These are phyloP conservation scores for Irena cyanogastra DNA, from an alignment of 2,113 vertebrate species.

Conservation along the genomic window DNA sequence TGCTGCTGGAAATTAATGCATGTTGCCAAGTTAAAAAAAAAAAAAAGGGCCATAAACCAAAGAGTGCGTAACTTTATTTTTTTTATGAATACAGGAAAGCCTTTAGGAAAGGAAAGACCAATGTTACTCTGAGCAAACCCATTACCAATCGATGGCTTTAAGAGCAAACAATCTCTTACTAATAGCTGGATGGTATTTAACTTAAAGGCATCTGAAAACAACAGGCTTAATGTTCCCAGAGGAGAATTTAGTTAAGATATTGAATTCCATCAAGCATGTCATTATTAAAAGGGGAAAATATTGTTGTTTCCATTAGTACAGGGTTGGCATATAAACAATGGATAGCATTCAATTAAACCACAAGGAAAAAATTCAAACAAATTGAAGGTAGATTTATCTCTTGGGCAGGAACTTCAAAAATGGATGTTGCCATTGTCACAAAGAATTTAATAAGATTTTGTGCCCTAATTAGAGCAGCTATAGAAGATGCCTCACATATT, in stretches of 20 bases:
- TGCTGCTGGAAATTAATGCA: neutral
- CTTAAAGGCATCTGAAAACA: constrained; percentile 7
- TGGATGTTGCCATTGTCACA: neutral
- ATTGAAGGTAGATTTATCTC: neutral
- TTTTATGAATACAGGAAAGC: neutral
- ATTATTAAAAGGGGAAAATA: constrained; percentile 43
- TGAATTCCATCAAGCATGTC: constrained; percentile 10
- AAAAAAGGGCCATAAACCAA: neutral
- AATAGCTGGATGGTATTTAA: constrained; percentile 28
- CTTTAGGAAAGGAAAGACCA: constrained; percentile 11
- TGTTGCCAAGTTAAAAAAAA: neutral
- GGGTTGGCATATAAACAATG: neutral
- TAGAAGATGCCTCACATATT: neutral
- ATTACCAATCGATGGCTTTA: constrained; percentile 13
- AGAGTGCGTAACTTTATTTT: neutral
- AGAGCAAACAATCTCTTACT: neutral
- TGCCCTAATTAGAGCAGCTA: constrained; percentile 5
- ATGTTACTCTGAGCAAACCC: neutral
- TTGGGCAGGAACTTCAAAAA: neutral
- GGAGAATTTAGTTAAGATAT: constrained; percentile 21
- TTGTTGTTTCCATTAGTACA: constrained; percentile 23
- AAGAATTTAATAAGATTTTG: constrained; percentile 4
- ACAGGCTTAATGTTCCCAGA: constrained; percentile 19
- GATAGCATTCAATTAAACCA: constrained; percentile 26
- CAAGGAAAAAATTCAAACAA: neutral